phyloP scores from a whole-genome alignment of 2,797 vertebrate species.

The Characodon lateralis region DNA sequence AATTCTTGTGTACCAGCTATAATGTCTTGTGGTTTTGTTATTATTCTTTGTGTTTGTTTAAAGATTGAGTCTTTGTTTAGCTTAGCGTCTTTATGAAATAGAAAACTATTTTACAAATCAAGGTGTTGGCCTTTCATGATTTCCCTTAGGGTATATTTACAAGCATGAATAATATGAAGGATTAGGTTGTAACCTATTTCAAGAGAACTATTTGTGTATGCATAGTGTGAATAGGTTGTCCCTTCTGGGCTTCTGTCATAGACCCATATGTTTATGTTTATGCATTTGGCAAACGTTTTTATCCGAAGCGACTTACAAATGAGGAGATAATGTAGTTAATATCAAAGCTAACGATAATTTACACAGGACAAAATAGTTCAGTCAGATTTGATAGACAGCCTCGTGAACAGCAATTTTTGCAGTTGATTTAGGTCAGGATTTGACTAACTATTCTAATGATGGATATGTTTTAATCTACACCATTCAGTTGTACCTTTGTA shows the following conservation, averaged over 20 bases:
- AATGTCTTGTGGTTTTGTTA: not conserved
- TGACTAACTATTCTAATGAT: not conserved
- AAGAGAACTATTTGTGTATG: conserved; percentile 35
- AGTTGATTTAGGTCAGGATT: not conserved
- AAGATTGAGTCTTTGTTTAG: conserved; percentile 15
- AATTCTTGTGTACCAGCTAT: not conserved
- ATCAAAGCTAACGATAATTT: not conserved
- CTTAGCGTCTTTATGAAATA: not conserved
- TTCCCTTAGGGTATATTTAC: conserved; percentile 27
- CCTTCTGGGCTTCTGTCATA: conserved; percentile 47
- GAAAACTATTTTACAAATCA: not conserved
- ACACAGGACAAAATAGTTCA: not conserved
- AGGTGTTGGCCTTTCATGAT: conserved; percentile 20
- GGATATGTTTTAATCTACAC: not conserved
- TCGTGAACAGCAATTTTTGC: not conserved
- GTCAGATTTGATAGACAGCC: not conserved
- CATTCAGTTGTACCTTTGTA: not conserved
- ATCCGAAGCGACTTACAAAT: not conserved
- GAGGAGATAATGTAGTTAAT: not conserved
- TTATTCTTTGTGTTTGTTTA: not conserved
- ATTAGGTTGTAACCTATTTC: conserved; percentile 22
- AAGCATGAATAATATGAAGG: conserved; percentile 34
- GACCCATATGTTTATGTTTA: conserved; percentile 49
- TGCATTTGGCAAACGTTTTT: not conserved
- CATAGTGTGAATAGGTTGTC: conserved; percentile 53